Base-by-base conservation (phyloP, 1,140 invertebrate genomes). In the Temnothorax curvispinosus region DNA sequence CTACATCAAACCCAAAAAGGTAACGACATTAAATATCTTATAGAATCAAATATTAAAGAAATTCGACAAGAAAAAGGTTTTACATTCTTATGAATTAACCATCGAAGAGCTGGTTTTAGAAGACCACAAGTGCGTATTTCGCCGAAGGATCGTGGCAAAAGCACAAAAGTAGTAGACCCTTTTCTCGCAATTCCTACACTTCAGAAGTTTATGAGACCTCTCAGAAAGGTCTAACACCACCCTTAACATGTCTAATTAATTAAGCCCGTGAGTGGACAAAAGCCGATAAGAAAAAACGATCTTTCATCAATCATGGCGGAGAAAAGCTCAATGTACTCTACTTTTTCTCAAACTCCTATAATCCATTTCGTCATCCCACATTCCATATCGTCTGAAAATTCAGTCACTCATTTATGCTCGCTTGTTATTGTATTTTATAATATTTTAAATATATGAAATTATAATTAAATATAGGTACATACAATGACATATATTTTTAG, bases 201-300 rank as follows among this genome's bases (percentile, higher is more conserved):
- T 78, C 77, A 47, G 54, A 32, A 50, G 44, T 85, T 85, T 85
- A 75, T 21, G 44, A 32, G 27, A 21, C 71, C 78, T 75, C 69
- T 62, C 15, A 52, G 64, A 62, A 75, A 71, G 77, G n/a, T 69
- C 60, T 72, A 74, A 74, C 86, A 41, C 69, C 86, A 69, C 81
- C 81, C 77, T 87, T 91, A 91, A 91, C 85, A 87, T 87, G 60
- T 90, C 85, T 92, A 92, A 93, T 93, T 92, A 93, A 93, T 93
- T 85, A 89, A 84, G 54, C 64, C 67, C 71, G 18, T 27, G 60
- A 21, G 35, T 21, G 54, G 18, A 50, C 9, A 69, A 56, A 64
- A 11, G 7, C 1, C n/a, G 15, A n/a, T 32, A 44, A 50, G 65
- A 64, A 52, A 67, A 11, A 88, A 76, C 5, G 41, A 64, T 74